Base-by-base conservation (phyloP, 37 sponge, comb jelly and placozoan species). In the Ianthella basta region DNA sequence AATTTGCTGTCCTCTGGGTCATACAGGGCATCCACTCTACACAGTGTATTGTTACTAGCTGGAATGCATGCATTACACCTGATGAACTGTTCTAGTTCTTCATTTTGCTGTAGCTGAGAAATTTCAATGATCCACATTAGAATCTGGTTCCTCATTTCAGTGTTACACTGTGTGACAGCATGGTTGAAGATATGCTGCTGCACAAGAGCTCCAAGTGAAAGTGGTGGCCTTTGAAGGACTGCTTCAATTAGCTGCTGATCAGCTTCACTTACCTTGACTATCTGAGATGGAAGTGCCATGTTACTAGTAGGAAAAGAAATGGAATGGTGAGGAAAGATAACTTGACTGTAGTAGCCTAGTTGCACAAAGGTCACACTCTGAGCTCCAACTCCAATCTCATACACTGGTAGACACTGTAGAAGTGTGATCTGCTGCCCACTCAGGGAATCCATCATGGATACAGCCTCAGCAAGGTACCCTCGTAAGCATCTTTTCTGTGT, bases 71-170 rank as follows among this genome's bases (percentile, higher is more conserved):
- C 38, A 36, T 40, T 36, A 6, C 2, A 4, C n/a, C 41, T 40
- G 21, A 75, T 41, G 40, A 75, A 75, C n/a, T 23, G 23, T 15
- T 75, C 78, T n/a, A 75, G n/a, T 21, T 75, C n/a, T 0, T 23
- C 78, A 75, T 24, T 41, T 4, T 41, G 54, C n/a, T 40, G 53
- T 40, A 50, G 78, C 23, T 75, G 37, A 21, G 78, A 44, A 25
- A 40, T 75, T 75, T 61, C 6, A 18, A 91, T 29, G 18, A 91
- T 39, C 88, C 88, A 91, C 57, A 61, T 30, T 5, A 87, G 13
- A 32, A 91, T 27, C 5, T 67, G 23, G 34, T 91, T 82, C 37
- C 85, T 81, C 59, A 64, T 72, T 20, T 30, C 27, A 27, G 25
- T 23, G 54, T 84, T 69, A 10, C 74, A 72, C 50, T 44, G 50